Percentiles rank a stretch among this genome's conserved stretches.
Conservation (phyloP, 30 jellyfish, hydroid and myxozoan species). For the Clytia hemisphaerica region DNA sequence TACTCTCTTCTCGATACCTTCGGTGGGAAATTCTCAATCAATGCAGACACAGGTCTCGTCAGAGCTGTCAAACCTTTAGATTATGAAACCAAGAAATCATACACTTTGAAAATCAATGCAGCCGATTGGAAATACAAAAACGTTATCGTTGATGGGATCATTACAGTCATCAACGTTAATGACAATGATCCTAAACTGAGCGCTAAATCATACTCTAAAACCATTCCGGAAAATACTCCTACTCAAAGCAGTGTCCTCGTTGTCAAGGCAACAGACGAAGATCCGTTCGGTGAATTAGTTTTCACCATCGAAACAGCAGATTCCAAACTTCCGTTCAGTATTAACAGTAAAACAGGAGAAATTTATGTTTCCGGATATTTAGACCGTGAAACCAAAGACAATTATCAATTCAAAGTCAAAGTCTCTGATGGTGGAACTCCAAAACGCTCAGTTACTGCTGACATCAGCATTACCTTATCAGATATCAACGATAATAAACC, state of each 20-base stretch:
- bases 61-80: slow-evolving; percentile 37
- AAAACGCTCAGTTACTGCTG: slow-evolving; percentile 22
- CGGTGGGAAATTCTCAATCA: slow-evolving; percentile 22
- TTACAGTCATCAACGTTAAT: slow-evolving; percentile 49
- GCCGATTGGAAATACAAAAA: slow-evolving; percentile 53
- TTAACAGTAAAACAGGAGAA: slow-evolving; percentile 61
- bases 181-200: slow-evolving; percentile 67
- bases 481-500: slow-evolving; percentile 83
- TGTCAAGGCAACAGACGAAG: slow-evolving; percentile 73
- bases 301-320: slow-evolving; percentile 32
- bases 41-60: slow-evolving; percentile 40
- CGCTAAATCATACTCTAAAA: slow-evolving; percentile 11
- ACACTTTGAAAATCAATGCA: slow-evolving; percentile 49
- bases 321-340: slow-evolving; percentile 28
- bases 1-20: slow-evolving; percentile 18
- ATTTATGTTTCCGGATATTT: slow-evolving; percentile 48
- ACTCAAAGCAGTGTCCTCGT: slow-evolving; percentile 41
- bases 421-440: slow-evolving; percentile 86
- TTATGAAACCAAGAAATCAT: slow-evolving; percentile 47
- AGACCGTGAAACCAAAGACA: slow-evolving; percentile 52
- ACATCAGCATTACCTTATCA: slow-evolving; percentile 27
- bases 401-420: slow-evolving; percentile 39
- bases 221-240: slow-evolving; percentile 32
- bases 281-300: slow-evolving; percentile 59
- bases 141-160: slow-evolving; percentile 32